Evolutionary conservation across 30 jellyfish, hydroid and myxozoan genomes (phyloP), one percentile per base, ranked within the genome.

Genomic region (Turritopsis rubra): DNA sequence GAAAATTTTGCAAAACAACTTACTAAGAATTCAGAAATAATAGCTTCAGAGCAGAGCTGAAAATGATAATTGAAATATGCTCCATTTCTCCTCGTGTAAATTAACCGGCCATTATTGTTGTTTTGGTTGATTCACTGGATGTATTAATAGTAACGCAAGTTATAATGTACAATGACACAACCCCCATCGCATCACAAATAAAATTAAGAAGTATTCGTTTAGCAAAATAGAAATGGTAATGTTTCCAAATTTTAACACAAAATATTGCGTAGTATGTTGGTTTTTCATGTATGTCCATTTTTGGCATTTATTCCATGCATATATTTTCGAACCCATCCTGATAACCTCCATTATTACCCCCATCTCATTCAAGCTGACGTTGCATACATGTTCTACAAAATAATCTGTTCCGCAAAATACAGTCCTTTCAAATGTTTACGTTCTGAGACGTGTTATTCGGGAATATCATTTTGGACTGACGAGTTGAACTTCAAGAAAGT

Each of bases 21-120:
- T 74, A 74, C 82, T 74, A 74, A 21, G 82, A 74, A 29, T 74
- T 74, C 9, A 74, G 82, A 20, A 74, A 31, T n/a, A 74, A 74
- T 21, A 74, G 52, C 31, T 74, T 74, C 23, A 74, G 19, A 23
- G 65, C 28, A 23, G 82, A 74, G 54, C 27, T 74, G 82, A 74
- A 21, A 23, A 74, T 74, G 24, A 41, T 41, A 7, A 27, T 27
- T 19, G 8, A 19, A 68, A 68, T 68, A 22, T 68, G 9, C 77
- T 68, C 30, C 30, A n/a, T 68, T 8, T 68, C 77, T 68, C 30
- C 30, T 27, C 77, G 30, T 68, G 77, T 68, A 27, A 23, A 68
- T 68, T 27, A 27, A 23, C 77, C 77, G 28, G 77, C 77, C 77
- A 68, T 68, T 68, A n/a, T 68, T 23, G 28, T 68, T 68, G 77